phyloP scores from a whole-genome alignment of 1,140 invertebrate genomes.

The Scylla paramamosain region DNA sequence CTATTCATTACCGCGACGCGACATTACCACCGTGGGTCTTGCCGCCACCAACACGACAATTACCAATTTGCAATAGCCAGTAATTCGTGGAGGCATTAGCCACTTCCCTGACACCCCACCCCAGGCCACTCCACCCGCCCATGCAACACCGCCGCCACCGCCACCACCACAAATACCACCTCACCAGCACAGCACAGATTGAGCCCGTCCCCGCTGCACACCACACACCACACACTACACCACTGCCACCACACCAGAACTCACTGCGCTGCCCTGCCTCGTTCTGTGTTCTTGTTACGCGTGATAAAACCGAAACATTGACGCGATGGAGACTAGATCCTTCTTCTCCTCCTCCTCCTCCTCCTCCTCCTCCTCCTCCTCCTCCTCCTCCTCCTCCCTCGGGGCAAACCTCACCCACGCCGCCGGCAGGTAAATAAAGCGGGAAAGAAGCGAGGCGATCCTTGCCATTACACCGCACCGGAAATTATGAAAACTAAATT shows the following conservation, averaged over 20 bases:
- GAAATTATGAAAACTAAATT: constrained; percentile 62
- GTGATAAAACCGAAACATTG: neutral
- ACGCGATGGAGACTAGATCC: neutral
- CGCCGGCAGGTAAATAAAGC: constrained; percentile 56
- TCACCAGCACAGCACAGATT: neutral
- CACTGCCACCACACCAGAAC: constrained; percentile 2
- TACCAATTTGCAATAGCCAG: constrained; percentile 61
- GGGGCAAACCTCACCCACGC: neutral
- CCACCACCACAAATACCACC: neutral
- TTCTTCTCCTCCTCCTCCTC: neutral
- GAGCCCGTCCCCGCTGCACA: neutral
- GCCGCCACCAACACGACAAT: constrained; percentile 49
- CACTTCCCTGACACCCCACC: constrained; percentile 32
- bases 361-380: constrained; percentile 21
- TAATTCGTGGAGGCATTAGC: constrained; percentile 31
- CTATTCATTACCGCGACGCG: constrained; percentile 53
- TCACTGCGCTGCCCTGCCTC: neutral
- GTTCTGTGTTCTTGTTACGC: constrained; percentile 41
- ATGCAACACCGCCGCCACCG: neutral
- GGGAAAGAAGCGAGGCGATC: constrained; percentile 17
- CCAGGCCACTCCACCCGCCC: neutral
- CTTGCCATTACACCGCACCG: constrained; percentile 58
- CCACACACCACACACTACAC: neutral
- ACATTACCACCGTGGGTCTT: constrained; percentile 51
- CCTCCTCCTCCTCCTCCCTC: constrained; percentile 29